These are phyloP conservation scores for Strigamia transsilvanica DNA, from an alignment of 2,888 invertebrate species.

Conservation along the genomic window DNA sequence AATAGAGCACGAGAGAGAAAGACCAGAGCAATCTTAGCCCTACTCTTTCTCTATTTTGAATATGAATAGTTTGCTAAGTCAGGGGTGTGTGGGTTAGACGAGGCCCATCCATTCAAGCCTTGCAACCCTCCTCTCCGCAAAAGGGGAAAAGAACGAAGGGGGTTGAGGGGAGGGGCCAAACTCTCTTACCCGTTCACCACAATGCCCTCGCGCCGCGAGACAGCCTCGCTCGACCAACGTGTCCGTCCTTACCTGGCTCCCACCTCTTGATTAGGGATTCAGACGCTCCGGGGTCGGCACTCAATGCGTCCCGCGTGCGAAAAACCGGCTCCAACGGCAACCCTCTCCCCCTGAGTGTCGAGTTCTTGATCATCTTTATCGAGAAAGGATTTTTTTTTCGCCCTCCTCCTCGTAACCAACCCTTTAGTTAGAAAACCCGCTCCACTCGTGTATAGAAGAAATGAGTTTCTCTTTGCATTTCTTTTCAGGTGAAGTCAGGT, in stretches of 20 bases:
- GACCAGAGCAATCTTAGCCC: constrained; percentile 18
- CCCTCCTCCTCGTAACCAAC: neutral
- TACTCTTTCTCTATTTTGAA: constrained; percentile 18
- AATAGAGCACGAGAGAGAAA: neutral
- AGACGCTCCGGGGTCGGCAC: constrained; percentile 26
- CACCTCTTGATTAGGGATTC: constrained; percentile 42
- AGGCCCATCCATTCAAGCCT: constrained; percentile 45
- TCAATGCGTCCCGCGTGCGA: neutral
- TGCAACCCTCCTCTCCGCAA: constrained; percentile 42
- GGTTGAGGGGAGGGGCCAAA: constrained; percentile 32
- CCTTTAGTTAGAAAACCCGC: constrained; percentile 5
- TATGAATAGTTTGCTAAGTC: constrained; percentile 49
- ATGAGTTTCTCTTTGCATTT: constrained; percentile 41
- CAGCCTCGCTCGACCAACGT: neutral
- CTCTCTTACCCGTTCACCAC: constrained; percentile 41
- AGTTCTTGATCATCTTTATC: constrained; percentile 43
- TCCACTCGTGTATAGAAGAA: constrained; percentile 13
- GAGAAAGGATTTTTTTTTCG: neutral
- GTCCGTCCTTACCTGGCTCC: neutral
- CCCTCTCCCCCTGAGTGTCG: constrained; percentile 30
- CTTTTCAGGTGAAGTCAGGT: constrained; percentile 42
- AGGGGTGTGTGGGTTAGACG: constrained; percentile 43
- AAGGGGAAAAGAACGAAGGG: constrained; percentile 41
- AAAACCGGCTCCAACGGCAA: neutral
- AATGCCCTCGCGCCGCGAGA: constrained; percentile 16